Conservation (phyloP, 2,888 invertebrate species). For the Ormyrus rosae region DNA sequence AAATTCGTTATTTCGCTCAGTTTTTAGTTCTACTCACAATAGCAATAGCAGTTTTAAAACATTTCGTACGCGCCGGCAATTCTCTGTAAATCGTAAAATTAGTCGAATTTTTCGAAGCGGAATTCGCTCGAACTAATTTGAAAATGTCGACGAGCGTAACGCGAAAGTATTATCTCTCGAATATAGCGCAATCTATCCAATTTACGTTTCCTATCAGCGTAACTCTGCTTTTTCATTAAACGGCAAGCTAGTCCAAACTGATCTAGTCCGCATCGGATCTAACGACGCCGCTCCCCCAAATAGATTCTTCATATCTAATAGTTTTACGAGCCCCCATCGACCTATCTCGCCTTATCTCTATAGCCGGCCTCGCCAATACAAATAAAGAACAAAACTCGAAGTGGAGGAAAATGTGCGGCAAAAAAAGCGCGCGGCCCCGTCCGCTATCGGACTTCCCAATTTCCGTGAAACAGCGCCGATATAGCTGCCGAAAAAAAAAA, state of each 20-base stretch:
- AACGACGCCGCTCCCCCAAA: not conserved
- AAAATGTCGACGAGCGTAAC: too few relatives aligned
- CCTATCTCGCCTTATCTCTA: conserved; percentile 1
- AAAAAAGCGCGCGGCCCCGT: not conserved
- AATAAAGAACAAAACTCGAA: conserved; percentile 1
- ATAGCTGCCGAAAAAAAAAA: not conserved
- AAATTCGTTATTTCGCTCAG: too few relatives aligned
- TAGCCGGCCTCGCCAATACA: not conserved
- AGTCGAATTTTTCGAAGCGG: too few relatives aligned
- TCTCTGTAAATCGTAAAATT: too few relatives aligned
- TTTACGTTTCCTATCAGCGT: too few relatives aligned
- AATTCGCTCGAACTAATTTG: too few relatives aligned
- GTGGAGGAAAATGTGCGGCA: not conserved
- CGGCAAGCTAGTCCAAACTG: conserved; percentile 11
- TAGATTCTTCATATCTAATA: conserved; percentile 13
- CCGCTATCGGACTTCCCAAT: not conserved
- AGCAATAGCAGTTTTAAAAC: too few relatives aligned
- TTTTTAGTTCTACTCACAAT: too few relatives aligned
- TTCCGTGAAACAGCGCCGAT: conserved; percentile 9
- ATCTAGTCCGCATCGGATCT: conserved; percentile 5
- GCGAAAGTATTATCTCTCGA: not conserved
- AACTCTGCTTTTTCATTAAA: not conserved
- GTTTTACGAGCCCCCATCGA: not conserved
- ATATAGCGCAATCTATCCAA: too few relatives aligned
- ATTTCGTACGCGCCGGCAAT: too few relatives aligned